Evolutionary conservation across 2,888 invertebrate genomes (phyloP), one percentile per base, ranked within the genome.

Genomic region (Apotomis turbidana): DNA sequence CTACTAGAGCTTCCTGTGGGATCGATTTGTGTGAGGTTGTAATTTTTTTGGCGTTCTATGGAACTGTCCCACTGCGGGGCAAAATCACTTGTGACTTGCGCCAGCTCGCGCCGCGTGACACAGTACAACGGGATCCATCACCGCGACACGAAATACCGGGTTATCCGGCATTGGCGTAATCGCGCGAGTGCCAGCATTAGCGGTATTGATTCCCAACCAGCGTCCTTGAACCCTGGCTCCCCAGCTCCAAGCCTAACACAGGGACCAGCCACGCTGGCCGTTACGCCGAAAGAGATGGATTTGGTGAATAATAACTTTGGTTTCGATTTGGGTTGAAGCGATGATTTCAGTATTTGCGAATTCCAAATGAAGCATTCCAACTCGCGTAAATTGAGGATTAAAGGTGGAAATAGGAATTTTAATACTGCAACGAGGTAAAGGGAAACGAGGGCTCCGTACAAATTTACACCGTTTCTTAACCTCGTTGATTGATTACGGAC

Each of bases 131-230:
- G 61, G 68, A 69, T 69, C 68, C 61, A 69, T 69, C 68, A 69
- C 61, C 46, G 61, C 68, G 68, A 69, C 68, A 69, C 68, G 68
- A 69, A 69, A 69, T 60, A 61, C 46, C 46, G 61, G 68, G 68
- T 69, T 69, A 69, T 69, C 68, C 61, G 61, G 46, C 54, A 69
- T 36, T 55, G 68, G 54, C 61, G 61, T 61, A 69, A 69, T 69
- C 61, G 61, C 36, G 15, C 68, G 61, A 69, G 68, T 61, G 61
- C 68, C 51, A 68, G 68, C 68, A 69, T 69, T 61, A 69, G 46
- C 68, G 68, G 54, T 69, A 69, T 69, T 69, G 68, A 69, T 69
- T 69, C 68, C 6, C 54, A 4, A 38, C 68, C 68, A 61, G 10
- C 61, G 5, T 0, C 5, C 27, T 27, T 15, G 60, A n/a, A 38